Evolutionary conservation across 64 coral and sea anemone species (phyloP).

Genomic region (Platygyra sinensis): DNA sequence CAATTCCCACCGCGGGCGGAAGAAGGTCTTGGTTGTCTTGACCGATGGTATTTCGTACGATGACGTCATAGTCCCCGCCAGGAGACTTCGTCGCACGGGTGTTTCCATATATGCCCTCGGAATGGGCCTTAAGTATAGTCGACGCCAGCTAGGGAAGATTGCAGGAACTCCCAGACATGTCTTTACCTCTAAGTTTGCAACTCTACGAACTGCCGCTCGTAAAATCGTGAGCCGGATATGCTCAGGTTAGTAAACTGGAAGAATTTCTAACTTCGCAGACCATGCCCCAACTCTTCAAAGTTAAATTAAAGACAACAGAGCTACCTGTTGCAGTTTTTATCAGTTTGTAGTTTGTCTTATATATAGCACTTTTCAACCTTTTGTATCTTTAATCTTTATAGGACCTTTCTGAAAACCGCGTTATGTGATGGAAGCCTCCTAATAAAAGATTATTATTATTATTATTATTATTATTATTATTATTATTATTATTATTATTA

Average conservation of each 20-base stretch:
- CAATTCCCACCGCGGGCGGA: conserved; percentile 40
- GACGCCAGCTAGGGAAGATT: conserved; percentile 73
- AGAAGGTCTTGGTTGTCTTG: conserved; percentile 81
- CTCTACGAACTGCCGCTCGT: conserved; percentile 51
- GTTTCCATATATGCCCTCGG: conserved; percentile 81
- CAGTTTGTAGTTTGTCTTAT: too few species aligned
- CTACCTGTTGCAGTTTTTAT: too few species aligned
- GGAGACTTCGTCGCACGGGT: conserved; percentile 69
- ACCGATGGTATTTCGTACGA: conserved; percentile 89
- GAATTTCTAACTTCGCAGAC: too few species aligned
- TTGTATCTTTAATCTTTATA: too few species aligned
- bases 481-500: too few species aligned
- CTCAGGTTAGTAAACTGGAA: conserved; percentile 56
- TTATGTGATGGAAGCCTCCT: too few species aligned
- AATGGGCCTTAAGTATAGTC: conserved; percentile 77
- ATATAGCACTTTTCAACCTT: too few species aligned
- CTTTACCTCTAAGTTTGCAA: conserved; percentile 85
- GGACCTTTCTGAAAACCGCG: too few species aligned
- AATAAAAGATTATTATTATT: too few species aligned
- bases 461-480: too few species aligned
- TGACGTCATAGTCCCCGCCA: conserved; percentile 61
- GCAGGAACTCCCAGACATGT: conserved; percentile 67
- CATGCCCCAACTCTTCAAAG: too few species aligned
- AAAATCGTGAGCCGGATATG: conserved; percentile 75
- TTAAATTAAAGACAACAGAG: too few species aligned